Evolutionary conservation across 2,888 invertebrate genomes (phyloP).

Genomic region (Acheta domesticus): DNA sequence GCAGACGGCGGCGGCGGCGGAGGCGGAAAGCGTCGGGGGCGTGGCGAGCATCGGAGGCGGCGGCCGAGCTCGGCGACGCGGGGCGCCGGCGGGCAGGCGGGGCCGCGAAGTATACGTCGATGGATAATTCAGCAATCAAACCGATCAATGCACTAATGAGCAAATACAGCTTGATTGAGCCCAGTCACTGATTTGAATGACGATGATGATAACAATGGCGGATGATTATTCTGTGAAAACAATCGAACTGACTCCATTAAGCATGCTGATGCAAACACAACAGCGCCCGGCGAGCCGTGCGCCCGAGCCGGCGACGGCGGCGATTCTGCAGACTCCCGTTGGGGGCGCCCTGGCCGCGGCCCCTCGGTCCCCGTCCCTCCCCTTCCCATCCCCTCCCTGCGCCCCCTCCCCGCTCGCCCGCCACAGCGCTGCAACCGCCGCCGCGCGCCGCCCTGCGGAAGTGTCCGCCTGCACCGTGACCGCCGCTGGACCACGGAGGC

Average conservation of each 20-base stretch:
- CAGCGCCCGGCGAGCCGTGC: constrained; percentile 55
- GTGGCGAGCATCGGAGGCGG: background rate
- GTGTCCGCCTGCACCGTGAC: too few relatives aligned
- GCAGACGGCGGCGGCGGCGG: too few relatives aligned
- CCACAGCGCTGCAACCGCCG: too few relatives aligned
- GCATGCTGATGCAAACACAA: constrained; percentile 7
- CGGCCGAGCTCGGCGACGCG: background rate
- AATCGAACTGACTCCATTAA: background rate
- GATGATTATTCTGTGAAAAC: constrained; percentile 10
- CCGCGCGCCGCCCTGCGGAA: too few relatives aligned
- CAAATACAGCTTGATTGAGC: constrained; percentile 18
- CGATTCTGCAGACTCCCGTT: constrained; percentile 59
- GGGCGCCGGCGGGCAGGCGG: background rate
- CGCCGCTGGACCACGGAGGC: too few relatives aligned
- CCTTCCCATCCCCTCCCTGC: too few relatives aligned
- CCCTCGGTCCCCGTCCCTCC: too few relatives aligned
- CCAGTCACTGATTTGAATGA: background rate
- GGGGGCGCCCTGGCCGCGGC: constrained; percentile 54
- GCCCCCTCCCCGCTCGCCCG: too few relatives aligned
- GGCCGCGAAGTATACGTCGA: background rate
- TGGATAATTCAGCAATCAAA: constrained; percentile 18
- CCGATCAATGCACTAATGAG: constrained; percentile 2
- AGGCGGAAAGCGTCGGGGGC: background rate
- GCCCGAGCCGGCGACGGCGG: constrained; percentile 60
- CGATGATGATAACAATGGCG: constrained; percentile 2